These are phyloP conservation scores for Flabesymbios commensalis DNA, from an alignment of 2,888 invertebrate genomes.

Conservation along the genomic window DNA sequence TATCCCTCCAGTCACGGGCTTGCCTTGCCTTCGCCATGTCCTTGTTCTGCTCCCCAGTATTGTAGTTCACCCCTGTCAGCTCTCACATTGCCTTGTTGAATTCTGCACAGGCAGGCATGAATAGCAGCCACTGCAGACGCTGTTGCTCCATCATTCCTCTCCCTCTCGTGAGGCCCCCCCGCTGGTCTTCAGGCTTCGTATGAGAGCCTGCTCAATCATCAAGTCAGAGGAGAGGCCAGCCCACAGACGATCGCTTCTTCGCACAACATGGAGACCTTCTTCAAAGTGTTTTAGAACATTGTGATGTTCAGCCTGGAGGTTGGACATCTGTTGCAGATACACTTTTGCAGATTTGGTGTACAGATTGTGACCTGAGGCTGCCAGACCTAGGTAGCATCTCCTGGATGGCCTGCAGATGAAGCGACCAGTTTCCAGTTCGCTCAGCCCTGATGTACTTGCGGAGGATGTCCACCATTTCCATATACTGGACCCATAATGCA, in stretches of 20 bases:
- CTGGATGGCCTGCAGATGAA: constrained; percentile 1
- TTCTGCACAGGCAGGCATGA: constrained; percentile 27
- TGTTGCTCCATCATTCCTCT: constrained; percentile 21
- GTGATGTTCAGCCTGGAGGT: constrained; percentile 16
- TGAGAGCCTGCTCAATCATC: constrained; percentile 9
- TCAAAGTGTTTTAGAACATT: constrained; percentile 20
- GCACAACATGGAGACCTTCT: constrained; percentile 2
- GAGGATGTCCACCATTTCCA: constrained; percentile 8
- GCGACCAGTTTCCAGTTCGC: constrained; percentile 8
- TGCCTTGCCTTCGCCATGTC: constrained; percentile 18
- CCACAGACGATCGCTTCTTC: constrained; percentile 4
- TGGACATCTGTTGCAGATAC: constrained; percentile 3
- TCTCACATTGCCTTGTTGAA: constrained; percentile 28
- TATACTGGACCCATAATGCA: constrained; percentile 7
- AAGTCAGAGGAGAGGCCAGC: constrained; percentile 7
- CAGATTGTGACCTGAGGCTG: constrained; percentile 14
- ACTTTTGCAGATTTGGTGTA: constrained; percentile 17
- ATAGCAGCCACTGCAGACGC: constrained; percentile 26
- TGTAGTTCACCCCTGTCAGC: constrained; percentile 14
- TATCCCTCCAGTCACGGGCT: constrained; percentile 30
- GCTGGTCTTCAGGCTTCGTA: constrained; percentile 8
- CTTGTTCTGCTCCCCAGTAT: constrained; percentile 20
- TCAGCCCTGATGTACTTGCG: constrained; percentile 7
- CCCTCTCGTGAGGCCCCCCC: constrained; percentile 14
- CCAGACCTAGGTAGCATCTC: constrained; percentile 15